Evolutionary conservation across 2,888 invertebrate genomes (phyloP).

Genomic region (Amiota mariae): DNA sequence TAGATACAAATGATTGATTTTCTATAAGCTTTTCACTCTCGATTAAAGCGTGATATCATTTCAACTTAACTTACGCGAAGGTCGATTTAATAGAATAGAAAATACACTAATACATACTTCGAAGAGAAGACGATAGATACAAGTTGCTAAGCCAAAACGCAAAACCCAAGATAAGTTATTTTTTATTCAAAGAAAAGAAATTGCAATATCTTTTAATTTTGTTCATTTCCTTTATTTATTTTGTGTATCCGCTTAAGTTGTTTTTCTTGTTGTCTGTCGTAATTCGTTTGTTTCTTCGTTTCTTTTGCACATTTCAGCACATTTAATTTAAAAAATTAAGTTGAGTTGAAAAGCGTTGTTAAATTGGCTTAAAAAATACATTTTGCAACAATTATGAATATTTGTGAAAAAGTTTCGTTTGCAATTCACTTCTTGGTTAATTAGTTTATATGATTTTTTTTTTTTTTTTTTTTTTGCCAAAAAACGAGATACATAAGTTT

Average conservation of each 20-base stretch:
- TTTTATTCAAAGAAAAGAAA: too few relatives aligned
- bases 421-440: neutral
- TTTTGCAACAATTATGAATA: neutral
- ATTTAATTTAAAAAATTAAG: neutral
- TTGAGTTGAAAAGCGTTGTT: neutral
- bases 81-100: too few relatives aligned
- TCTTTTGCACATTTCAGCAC: too few relatives aligned
- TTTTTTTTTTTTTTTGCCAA: too few relatives aligned
- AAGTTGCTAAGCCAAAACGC: constrained; percentile 4
- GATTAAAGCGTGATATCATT: constrained; percentile 8
- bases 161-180: too few relatives aligned
- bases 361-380: constrained; percentile 12
- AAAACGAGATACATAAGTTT: too few relatives aligned
- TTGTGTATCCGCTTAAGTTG: neutral
- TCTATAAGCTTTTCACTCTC: constrained; percentile 20
- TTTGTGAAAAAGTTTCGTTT: constrained; percentile 6
- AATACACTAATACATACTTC: too few relatives aligned
- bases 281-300: neutral
- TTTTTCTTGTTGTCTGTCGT: neutral
- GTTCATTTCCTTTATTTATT: too few relatives aligned
- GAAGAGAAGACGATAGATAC: too few relatives aligned
- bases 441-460: neutral
- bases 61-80: too few relatives aligned
- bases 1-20: constrained; percentile 21
- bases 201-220: constrained; percentile 3